These are phyloP conservation scores for Vimba vimba DNA, from an alignment of 2,113 vertebrate species.

Conservation along the genomic window DNA sequence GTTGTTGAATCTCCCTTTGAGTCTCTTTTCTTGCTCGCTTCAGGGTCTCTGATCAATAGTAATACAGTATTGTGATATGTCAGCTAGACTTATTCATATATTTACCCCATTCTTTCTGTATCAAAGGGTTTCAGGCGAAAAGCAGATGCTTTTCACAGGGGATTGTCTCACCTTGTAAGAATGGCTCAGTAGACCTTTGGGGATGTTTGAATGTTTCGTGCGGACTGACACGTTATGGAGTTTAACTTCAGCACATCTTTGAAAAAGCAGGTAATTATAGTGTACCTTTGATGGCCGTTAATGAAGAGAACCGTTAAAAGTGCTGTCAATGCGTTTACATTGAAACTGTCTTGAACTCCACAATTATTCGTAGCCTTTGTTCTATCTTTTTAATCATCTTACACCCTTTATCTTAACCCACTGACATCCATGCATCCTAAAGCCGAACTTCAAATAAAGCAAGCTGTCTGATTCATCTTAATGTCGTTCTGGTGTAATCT, in stretches of 20 bases:
- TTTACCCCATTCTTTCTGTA: conserved; percentile 55
- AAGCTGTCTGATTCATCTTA: neutral
- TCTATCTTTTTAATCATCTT: conserved; percentile 34
- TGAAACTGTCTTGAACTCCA: conserved; percentile 60
- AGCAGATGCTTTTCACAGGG: conserved; percentile 42
- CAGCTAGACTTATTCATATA: conserved; percentile 58
- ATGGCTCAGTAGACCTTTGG: neutral
- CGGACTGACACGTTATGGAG: conserved; percentile 52
- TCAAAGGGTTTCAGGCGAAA: conserved; percentile 60
- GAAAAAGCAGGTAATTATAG: conserved; percentile 65
- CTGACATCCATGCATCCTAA: neutral
- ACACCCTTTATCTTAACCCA: neutral
- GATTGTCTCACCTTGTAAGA: conserved; percentile 44
- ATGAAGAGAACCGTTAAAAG: conserved; percentile 59
- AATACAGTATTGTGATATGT: conserved; percentile 65
- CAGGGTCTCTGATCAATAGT: conserved; percentile 69
- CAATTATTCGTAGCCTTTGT: conserved; percentile 57
- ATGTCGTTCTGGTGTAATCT: conserved; percentile 22
- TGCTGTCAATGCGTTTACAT: conserved; percentile 60
- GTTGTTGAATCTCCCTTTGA: conserved; percentile 57
- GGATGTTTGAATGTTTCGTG: conserved; percentile 37
- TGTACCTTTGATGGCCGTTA: conserved; percentile 64
- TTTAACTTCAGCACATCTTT: conserved; percentile 64
- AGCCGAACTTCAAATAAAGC: neutral
- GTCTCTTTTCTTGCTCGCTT: conserved; percentile 36